Conservation (phyloP, 2,797 vertebrate species). For the Acipenser oxyrinchus region DNA sequence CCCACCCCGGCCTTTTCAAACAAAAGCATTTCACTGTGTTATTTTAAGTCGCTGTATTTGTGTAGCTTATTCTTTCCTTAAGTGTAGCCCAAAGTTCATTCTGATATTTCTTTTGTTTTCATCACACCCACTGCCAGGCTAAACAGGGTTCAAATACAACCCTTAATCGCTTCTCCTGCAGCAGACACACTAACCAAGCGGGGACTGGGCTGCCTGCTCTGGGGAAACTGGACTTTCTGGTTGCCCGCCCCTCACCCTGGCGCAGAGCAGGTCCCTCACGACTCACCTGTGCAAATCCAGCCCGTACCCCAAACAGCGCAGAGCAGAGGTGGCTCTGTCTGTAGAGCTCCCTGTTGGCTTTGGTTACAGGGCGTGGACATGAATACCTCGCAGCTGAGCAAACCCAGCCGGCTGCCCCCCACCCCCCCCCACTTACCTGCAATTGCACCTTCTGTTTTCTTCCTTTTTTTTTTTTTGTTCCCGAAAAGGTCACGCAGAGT, state of each 20-base stretch:
- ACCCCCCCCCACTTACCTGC: constrained; percentile 49
- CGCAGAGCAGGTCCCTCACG: constrained; percentile 39
- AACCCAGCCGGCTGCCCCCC: constrained; percentile 51
- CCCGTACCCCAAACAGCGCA: background rate
- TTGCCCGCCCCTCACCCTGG: constrained; percentile 40
- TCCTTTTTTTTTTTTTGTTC: constrained; percentile 45
- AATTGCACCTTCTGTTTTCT: constrained; percentile 32
- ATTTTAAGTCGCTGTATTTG: background rate
- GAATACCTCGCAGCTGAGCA: constrained; percentile 68
- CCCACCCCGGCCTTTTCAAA: background rate
- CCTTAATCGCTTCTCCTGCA: constrained; percentile 29
- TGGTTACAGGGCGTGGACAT: constrained; percentile 55
- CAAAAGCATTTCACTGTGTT: background rate
- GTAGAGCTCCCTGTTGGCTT: constrained; percentile 40
- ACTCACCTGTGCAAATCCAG: constrained; percentile 59
- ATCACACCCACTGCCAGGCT: background rate
- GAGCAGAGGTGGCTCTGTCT: background rate
- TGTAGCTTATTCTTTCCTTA: background rate
- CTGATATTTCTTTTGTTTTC: background rate
- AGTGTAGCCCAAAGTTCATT: background rate
- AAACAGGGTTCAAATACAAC: background rate
- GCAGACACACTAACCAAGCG: constrained; percentile 33
- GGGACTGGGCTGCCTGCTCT: constrained; percentile 36
- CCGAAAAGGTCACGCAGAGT: constrained; percentile 15
- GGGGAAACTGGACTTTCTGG: constrained; percentile 64